Conservation (phyloP, 2,113 vertebrate genomes). For the Pseudonaja textilis region DNA sequence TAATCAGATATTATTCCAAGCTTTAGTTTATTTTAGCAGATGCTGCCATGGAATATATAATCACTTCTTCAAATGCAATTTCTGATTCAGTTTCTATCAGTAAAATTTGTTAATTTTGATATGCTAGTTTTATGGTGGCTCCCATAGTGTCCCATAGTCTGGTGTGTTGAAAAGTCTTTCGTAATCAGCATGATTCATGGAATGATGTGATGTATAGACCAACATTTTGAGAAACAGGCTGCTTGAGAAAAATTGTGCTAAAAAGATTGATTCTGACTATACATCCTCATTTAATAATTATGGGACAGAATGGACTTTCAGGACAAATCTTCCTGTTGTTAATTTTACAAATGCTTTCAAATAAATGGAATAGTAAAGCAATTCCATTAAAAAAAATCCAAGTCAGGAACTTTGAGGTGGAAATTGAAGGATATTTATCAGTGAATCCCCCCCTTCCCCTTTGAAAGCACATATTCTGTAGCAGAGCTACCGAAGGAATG, state of each 20-base stretch:
- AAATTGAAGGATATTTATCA: background rate
- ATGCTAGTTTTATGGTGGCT: background rate
- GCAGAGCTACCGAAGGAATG: conserved; percentile 47
- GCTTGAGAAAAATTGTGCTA: background rate
- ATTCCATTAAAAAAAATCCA: background rate
- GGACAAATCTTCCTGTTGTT: background rate
- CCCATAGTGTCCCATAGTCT: background rate
- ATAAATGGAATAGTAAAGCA: background rate
- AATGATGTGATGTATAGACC: background rate
- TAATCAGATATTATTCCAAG: background rate
- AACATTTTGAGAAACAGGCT: background rate
- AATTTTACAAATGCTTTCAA: background rate
- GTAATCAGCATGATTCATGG: background rate
- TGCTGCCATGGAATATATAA: background rate
- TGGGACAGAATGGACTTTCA: background rate
- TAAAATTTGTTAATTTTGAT: background rate
- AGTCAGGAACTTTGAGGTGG: background rate
- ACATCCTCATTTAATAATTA: background rate
- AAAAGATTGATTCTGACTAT: background rate
- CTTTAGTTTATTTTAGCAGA: background rate
- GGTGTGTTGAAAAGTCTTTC: background rate
- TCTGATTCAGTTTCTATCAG: background rate
- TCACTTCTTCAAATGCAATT: background rate
- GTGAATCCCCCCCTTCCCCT: conserved; percentile 36
- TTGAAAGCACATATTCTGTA: conserved; percentile 45